Base-by-base conservation (phyloP, 2,888 invertebrate species). In the Acrocyrtus sp. region DNA sequence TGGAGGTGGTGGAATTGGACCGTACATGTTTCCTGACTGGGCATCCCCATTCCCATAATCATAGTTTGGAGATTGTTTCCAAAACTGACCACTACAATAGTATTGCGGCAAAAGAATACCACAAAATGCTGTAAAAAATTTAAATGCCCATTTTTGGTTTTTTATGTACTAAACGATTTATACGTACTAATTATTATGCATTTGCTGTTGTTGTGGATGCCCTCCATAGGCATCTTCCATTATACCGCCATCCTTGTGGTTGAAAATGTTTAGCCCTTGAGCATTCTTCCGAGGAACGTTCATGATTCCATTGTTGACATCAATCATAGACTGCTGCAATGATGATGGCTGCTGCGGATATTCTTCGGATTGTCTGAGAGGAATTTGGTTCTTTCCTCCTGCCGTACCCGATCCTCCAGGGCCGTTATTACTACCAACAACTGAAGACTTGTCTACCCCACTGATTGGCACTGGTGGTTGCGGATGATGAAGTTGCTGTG, bases 171-270 rank as follows among this genome's bases (percentile, higher is more conserved):
- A 66, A 19, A 34, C n/a, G n/a, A 39, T 22, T 12, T 45, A 8
- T 26, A 43, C 41, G 61, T 62, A 78, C 78, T 58, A 73, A 21
- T n/a, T n/a, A n/a, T 68, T 51, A 6, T 27, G 51, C 21, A 48
- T 66, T 47, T 72, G 61, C 17, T 74, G 78, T 26, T 75, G 75
- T 39, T 77, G 76, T 3, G 66, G 61, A 34, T 75, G 78, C 22
- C 60, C 67, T 34, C 77, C 75, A 63, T 74, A 77, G 27, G 50
- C 68, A 10, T 78, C 75, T n/a, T 80, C 80, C 66, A 80, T 68
- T 19, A 80, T 62, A 2, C 78, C 77, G 10, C 73, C 75, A 29
- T 74, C 75, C 43, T 75, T 78, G 53, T 80, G 78, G 34, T 58
- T 73, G 65, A 80, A 80, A 48, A 77, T 78, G 17, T 72, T 77